Evolutionary conservation across 64 coral and sea anemone species (phyloP), one percentile per base, ranked within the genome.

Genomic region (Trachythela sp.): DNA sequence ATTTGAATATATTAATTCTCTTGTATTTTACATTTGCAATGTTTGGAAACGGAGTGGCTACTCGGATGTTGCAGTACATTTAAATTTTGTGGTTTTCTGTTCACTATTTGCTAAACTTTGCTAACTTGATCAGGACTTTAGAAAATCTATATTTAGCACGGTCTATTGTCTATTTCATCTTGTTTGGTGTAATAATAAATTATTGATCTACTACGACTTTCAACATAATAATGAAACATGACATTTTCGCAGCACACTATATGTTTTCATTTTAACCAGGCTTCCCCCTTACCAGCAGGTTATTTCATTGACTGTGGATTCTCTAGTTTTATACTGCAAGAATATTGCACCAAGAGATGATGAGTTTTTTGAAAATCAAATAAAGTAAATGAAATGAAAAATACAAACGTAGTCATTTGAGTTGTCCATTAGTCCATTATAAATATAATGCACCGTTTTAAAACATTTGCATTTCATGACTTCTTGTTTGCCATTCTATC

Each of bases 171-270:
- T 5, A 80, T 80, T 80, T 80, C 75, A 80, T 80, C 13, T 39
- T 80, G 34, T 80, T 80, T 80, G 75, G 27, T 39, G 15, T 29
- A 37, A 80, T 80, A 80, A 80, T 80, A 80, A 80, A 80, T 80
- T 80, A 80, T 80, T 80, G 75, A 80, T 37, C 26, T 39, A 39
- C 37, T 39, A 5, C 13, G 75, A 39, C 75, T 80, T 39, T 35
- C 68, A 52, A 52, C 56, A 64, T 24, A 13, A 20, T 35, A 39
- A 80, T 39, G 20, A 80, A 35, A 37, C 75, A 34, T 80, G 31
- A 80, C 75, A 18, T 30, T 80, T 80, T 80, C 34, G 1, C 75
- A 29, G 8, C 11, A 37, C 75, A 34, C 15, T 80, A 15, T 80
- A 14, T 15, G 37, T 80, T 80, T 80, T 80, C 75, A 80, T 20